These are phyloP conservation scores for Andrena cerasifolii DNA, from an alignment of 1,140 invertebrate species.

Conservation along the genomic window DNA sequence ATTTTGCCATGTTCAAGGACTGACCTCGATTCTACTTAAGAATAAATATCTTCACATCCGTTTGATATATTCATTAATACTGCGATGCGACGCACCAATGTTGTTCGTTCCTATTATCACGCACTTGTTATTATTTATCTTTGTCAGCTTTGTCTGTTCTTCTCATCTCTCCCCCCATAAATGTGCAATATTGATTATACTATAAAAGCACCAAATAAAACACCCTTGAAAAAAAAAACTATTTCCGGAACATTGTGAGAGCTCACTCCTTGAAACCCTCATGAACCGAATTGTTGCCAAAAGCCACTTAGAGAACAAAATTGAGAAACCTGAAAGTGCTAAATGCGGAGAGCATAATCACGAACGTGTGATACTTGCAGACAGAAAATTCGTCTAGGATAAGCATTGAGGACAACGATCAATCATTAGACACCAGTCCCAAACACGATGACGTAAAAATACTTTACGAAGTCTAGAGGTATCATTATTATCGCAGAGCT, in stretches of 20 bases:
- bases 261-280: slow-evolving; percentile 5
- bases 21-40: not conserved
- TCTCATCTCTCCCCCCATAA: slow-evolving; percentile 14
- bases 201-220: slow-evolving; percentile 40
- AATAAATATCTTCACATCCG: slow-evolving; percentile 2
- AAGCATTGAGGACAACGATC: slow-evolving; percentile 76
- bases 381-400: slow-evolving; percentile 75
- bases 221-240: slow-evolving; percentile 8
- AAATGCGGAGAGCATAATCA: slow-evolving; percentile 19
- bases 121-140: slow-evolving; percentile 25
- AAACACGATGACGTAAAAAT: slow-evolving; percentile 72
- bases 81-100: slow-evolving; percentile 11
- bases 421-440: slow-evolving; percentile 76
- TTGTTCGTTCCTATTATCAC: slow-evolving; percentile 17
- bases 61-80: slow-evolving; percentile 17
- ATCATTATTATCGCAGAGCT: slow-evolving; percentile 48
- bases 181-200: slow-evolving; percentile 53
- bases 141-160: slow-evolving; percentile 18
- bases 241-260: slow-evolving; percentile 16
- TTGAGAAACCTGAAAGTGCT: slow-evolving; percentile 3
- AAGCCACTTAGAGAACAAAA: not conserved
- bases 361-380: slow-evolving; percentile 74
- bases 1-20: slow-evolving; percentile 11
- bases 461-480: slow-evolving; percentile 75
- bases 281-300: not conserved